A percentile compares a stretch with the other conserved stretches of the same genome.
These are phyloP conservation scores for Odontomachus brunneus DNA, from an alignment of 1,140 invertebrate genomes.

Conservation along the genomic window DNA sequence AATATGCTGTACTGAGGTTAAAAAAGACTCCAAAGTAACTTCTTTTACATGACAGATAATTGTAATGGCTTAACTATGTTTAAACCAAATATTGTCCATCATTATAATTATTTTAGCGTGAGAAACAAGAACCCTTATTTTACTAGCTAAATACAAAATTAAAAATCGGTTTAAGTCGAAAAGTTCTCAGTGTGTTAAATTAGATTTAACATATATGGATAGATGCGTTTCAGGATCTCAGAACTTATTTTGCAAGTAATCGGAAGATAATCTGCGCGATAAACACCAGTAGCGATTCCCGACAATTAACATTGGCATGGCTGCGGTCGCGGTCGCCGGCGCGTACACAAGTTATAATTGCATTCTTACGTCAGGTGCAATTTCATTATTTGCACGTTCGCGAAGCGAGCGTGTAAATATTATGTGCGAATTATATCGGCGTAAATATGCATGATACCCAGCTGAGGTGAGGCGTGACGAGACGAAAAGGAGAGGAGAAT, in stretches of 20 bases:
- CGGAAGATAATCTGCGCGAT: slow-evolving; percentile 34
- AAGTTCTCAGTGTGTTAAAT: too few species aligned
- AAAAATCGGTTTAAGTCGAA: too few species aligned
- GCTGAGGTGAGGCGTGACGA: not conserved
- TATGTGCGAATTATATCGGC: slow-evolving; percentile 53
- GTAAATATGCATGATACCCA: slow-evolving; percentile 24
- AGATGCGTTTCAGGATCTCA: too few species aligned
- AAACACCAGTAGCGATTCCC: slow-evolving; percentile 41
- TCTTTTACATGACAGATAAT: too few species aligned
- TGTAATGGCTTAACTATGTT: too few species aligned
- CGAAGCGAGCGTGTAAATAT: slow-evolving; percentile 23
- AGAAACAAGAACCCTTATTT: too few species aligned
- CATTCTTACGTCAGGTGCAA: slow-evolving; percentile 39
- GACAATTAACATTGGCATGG: slow-evolving; percentile 38
- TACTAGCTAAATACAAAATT: too few species aligned
- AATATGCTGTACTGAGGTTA: too few species aligned
- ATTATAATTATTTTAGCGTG: too few species aligned
- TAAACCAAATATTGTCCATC: too few species aligned
- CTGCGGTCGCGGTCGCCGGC: slow-evolving; percentile 15
- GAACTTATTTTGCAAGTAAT: not conserved
- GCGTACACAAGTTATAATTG: slow-evolving; percentile 32
- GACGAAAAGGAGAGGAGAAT: not conserved
- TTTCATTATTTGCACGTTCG: slow-evolving; percentile 42
- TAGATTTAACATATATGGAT: too few species aligned
- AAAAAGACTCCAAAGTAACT: too few species aligned